Evolutionary conservation across 2,113 vertebrate species (phyloP), one percentile per base, ranked within the genome.

Genomic region (Tauraco erythrolophus): DNA sequence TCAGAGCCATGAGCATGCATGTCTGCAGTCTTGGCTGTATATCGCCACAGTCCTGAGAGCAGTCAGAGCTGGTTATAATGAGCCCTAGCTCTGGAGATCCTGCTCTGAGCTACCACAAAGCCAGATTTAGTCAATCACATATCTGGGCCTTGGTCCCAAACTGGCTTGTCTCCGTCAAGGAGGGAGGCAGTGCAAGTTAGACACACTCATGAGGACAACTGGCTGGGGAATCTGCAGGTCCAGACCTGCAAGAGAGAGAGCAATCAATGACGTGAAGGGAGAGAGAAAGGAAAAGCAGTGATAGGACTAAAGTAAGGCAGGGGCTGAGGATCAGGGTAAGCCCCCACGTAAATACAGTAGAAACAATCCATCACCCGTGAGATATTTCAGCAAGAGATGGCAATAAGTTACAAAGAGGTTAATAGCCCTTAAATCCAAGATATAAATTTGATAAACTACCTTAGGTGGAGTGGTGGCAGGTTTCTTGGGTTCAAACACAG

Each of bases 141-240:
- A 14, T 7, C 35, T 58, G 23, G 18, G 10, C 28, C 57, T 37
- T 57, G 37, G 6, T 60, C 11, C 53, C 53, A 84, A 72, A 46
- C 10, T 33, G 30, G 5, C 19, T 77, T 64, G 62, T 7, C 10
- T 68, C 27, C 54, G 8, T 9, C 0, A 0, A 54, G 43, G 46
- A 84, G 19, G 33, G 41, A 31, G 24, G 37, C 27, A 48, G 7
- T 8, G 21, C 30, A 50, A 58, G 16, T 39, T 27, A 33, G n/a
- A 25, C 19, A 5, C 1, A 7, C 10, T 39, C 37, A 19, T 13
- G 24, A 10, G 24, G 43, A 53, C 9, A 61, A 27, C 21, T 89
- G 46, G 23, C 39, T 66, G 24, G 1, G 18, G 28, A 9, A 33
- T 31, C 46, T 86, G 39, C 81, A 66, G 33, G 21, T 71, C 28